Conservation (phyloP, 1,140 invertebrate genomes). For the Metaphire vulgaris region DNA sequence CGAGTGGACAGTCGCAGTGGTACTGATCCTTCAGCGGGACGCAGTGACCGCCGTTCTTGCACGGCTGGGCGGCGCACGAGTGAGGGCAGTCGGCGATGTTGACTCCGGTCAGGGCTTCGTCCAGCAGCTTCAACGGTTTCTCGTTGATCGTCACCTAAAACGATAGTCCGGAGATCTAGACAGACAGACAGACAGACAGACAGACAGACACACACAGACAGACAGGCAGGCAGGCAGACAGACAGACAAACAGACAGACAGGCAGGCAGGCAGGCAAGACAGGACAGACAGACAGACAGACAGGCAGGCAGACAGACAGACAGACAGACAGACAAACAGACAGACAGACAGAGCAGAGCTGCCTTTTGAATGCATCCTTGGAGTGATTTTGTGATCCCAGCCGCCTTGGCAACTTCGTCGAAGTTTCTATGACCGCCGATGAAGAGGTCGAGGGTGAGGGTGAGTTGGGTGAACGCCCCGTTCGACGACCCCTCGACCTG, state of each 20-base stretch:
- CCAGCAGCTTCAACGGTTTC: conserved; percentile 68
- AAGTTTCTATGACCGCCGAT: conserved; percentile 74
- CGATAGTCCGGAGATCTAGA: not conserved
- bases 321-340: no score
- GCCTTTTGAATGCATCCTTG: conserved; percentile 82
- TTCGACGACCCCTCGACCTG: conserved; percentile 67
- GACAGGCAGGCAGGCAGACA: no score
- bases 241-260: no score
- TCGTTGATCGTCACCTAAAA: conserved; percentile 71
- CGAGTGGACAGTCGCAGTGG: conserved; percentile 67
- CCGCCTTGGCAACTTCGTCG: conserved; percentile 66
- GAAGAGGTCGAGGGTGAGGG: no score
- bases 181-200: no score
- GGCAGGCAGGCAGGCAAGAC: no score
- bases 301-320: no score
- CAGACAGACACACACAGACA: no score
- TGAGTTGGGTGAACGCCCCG: conserved; percentile 72
- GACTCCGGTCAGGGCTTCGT: conserved; percentile 76
- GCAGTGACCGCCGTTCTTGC: conserved; percentile 69
- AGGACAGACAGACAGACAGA: no score
- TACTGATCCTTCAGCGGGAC: conserved; percentile 70
- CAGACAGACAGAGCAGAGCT: no score
- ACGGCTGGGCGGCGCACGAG: conserved; percentile 67
- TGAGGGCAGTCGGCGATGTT: conserved; percentile 89
- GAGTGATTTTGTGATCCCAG: conserved; percentile 66